Evolutionary conservation across 2,797 vertebrate species (phyloP), one percentile per base, ranked within the genome.

Genomic region (Hylomyscus alleni): DNA sequence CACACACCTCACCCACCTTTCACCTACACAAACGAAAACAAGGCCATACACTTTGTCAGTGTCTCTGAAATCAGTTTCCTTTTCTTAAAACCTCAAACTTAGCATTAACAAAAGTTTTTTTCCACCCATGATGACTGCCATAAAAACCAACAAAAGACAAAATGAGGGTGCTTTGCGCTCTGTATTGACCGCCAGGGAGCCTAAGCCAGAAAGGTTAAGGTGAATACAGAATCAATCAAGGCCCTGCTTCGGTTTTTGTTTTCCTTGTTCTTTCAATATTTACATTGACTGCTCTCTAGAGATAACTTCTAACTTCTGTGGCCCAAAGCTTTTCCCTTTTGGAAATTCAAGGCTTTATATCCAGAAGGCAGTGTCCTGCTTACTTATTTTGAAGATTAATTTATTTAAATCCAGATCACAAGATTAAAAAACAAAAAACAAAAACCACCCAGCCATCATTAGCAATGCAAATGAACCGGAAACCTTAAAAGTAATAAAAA

Each of bases 331-430:
- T 91, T 95, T 84, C n/a, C 37, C 47, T 92, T 67, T 67, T 34
- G 4, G 76, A 89, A 77, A 85, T 29, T 1, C 11, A 87, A 69
- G 22, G 77, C 89, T 52, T 22, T 54, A 80, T 19, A 69, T 72
- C 69, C 20, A 72, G 58, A 88, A 90, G 82, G 54, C 50, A 93
- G 75, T 26, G 22, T 62, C 12, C 40, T 84, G 54, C 14, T 31
- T 92, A 60, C 87, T 90, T 90, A 84, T 91, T 84, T 89, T 81
- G 29, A 89, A 96, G 95, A 75, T 20, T 62, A 73, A 37, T 75
- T 72, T 72, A 37, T 22, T 72, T 72, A 37, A 69, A 76, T 81
- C 31, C 50, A 69, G 14, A 93, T 96, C 52, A 94, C 3, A 85
- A 72, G 22, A 56, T 47, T 56, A 15, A 69, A 56, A 91, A 91